Evolutionary conservation across 2,113 vertebrate species (phyloP), one percentile per base, ranked within the genome.

Genomic region (Sprattus sprattus): DNA sequence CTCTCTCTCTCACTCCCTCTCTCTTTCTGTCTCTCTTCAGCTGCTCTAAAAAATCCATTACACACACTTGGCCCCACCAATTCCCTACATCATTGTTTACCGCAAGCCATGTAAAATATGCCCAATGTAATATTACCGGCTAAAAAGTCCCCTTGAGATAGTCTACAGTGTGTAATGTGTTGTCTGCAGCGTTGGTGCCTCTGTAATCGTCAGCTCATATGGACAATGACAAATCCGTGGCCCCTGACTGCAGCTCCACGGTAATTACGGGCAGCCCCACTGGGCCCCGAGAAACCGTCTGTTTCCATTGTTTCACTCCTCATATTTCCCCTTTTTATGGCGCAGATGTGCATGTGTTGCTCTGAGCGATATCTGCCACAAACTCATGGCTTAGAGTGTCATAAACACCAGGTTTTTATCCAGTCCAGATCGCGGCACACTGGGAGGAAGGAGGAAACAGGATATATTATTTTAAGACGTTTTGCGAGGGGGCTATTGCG

Each of bases 401-500:
- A 39, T 32, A 84, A 84, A 84, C 83, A 71, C 64, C 9, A 7
- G 10, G 4, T 47, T n/a, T 78, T 85, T 44, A 81, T 47, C 47
- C 47, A 39, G 81, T n/a, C 39, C 80, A 52, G 49, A 86, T 75
- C 47, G 44, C 39, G 25, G 45, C 32, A 20, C 71, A 78, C 71
- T 81, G 81, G 82, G 6, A 52, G 78, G 2, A 5, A 45, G 47
- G 87, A 71, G 20, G 57, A 84, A 83, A 85, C 92, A 90, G 92
- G 93, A 94, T 91, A 86, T 92, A 86, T 87, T 90, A 90, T 91
- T 93, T 94, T 92, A 85, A 87, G 88, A 90, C 82, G 52, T 46
- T 47, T 78, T 13, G 32, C 71, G 44, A 2, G 60, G 57, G 67
- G 86, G 89, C 86, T 90, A 81, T 88, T 80, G 39, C 60, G 45